These are phyloP conservation scores for Patiria pectinifera DNA, from an alignment of 53 echinoderm and acorn worm species.

Conservation along the genomic window DNA sequence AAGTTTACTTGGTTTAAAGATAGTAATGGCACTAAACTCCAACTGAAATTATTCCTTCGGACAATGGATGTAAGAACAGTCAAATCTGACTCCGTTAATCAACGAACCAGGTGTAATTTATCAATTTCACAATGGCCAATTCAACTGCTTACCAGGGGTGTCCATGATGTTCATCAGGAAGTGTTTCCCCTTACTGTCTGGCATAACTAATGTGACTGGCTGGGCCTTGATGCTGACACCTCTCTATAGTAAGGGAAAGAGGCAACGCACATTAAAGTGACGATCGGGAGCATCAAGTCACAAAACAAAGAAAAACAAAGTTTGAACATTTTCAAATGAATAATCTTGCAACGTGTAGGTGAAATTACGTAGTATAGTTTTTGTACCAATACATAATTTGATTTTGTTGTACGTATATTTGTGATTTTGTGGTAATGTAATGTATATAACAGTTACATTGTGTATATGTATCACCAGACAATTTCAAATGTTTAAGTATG, in stretches of 20 bases:
- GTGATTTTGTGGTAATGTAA: too few relatives aligned
- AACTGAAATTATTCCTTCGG: neutral
- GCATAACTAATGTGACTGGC: conserved; percentile 90
- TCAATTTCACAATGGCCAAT: neutral
- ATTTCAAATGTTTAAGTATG: too few relatives aligned
- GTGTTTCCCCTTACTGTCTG: conserved; percentile 93
- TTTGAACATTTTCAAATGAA: too few relatives aligned
- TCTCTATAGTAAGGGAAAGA: conserved; percentile 63
- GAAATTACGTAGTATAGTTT: too few relatives aligned
- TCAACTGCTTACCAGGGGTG: conserved; percentile 78
- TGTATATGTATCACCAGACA: too few relatives aligned
- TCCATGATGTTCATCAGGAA: conserved; percentile 93
- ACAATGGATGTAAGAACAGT: neutral
- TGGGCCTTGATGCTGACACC: conserved; percentile 98
- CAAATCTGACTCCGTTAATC: neutral
- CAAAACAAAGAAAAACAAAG: neutral
- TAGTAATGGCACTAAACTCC: too few relatives aligned
- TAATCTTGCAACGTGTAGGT: too few relatives aligned
- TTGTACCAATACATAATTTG: too few relatives aligned
- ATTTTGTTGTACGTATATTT: too few relatives aligned
- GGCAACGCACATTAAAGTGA: neutral
- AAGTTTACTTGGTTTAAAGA: too few relatives aligned
- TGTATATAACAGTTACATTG: too few relatives aligned
- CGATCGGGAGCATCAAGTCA: neutral
- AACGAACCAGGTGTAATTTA: neutral